Evolutionary conservation across 2,888 invertebrate genomes (phyloP).

Genomic region (Parasteatoda lunata): DNA sequence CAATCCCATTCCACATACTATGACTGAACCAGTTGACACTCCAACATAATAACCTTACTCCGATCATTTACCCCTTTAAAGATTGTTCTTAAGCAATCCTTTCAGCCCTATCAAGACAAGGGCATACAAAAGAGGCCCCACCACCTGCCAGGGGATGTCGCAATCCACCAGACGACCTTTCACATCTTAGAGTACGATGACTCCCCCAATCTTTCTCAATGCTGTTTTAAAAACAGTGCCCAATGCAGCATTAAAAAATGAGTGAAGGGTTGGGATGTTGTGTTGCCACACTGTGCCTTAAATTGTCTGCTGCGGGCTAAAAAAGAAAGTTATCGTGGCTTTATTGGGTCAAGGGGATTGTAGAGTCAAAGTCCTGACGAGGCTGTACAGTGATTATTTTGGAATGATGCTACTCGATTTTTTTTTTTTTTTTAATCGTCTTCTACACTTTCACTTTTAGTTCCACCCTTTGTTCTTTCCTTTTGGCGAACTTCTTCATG

Average conservation of each 20-base stretch:
- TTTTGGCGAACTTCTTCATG: no score
- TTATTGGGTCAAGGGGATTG: conserved; percentile 39
- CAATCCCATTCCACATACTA: background rate
- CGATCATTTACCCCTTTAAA: background rate
- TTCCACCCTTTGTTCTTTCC: background rate
- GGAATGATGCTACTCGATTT: background rate
- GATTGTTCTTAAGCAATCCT: background rate
- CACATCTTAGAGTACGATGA: conserved; percentile 14
- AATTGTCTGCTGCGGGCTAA: conserved; percentile 7
- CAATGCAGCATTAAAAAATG: background rate
- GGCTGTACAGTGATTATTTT: background rate
- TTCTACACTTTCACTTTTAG: background rate
- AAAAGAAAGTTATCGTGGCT: background rate
- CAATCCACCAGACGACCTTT: conserved; percentile 15
- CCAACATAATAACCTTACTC: background rate
- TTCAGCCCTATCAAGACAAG: background rate
- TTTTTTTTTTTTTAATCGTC: background rate
- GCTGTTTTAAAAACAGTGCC: background rate
- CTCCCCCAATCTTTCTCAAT: conserved; percentile 2
- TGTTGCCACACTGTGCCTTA: conserved; percentile 16
- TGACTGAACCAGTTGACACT: background rate
- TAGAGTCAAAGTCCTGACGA: conserved; percentile 33
- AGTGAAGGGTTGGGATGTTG: conserved; percentile 4
- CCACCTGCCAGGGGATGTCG: conserved; percentile 14
- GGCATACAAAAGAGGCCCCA: background rate